phyloP scores from a whole-genome alignment of 2,888 invertebrate genomes.

The Dendrolimus houi region DNA sequence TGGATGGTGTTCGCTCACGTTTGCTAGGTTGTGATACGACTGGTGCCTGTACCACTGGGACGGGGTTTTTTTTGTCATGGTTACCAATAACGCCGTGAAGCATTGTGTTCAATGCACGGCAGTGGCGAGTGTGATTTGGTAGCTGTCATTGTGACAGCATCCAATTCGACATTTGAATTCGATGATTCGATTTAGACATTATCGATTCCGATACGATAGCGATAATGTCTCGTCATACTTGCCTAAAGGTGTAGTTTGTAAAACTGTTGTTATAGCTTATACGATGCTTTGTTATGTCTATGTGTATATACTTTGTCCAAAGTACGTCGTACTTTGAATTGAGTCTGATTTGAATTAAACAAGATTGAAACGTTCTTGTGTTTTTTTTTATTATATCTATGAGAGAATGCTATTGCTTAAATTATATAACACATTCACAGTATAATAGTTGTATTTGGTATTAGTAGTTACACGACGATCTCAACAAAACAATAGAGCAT shows the following conservation, averaged over 20 bases:
- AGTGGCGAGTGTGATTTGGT: not conserved
- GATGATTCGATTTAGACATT: not conserved
- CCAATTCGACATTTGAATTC: not conserved
- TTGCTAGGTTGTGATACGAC: slow-evolving; percentile 37
- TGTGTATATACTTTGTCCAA: slow-evolving; percentile 21
- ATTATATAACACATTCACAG: too few species aligned
- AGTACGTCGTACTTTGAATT: slow-evolving; percentile 45
- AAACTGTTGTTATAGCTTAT: slow-evolving; percentile 14
- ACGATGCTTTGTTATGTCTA: slow-evolving; percentile 53
- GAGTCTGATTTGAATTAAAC: slow-evolving; percentile 67
- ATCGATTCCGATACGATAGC: not conserved
- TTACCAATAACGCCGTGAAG: not conserved
- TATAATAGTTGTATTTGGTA: too few species aligned
- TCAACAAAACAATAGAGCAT: too few species aligned
- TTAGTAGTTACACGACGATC: too few species aligned
- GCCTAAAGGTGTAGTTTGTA: not conserved
- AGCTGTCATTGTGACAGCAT: not conserved
- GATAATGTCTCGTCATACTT: slow-evolving; percentile 3
- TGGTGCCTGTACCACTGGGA: not conserved
- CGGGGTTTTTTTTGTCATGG: not conserved
- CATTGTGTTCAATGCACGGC: not conserved
- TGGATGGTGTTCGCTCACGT: slow-evolving; percentile 41
- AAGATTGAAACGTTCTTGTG: slow-evolving; percentile 38
- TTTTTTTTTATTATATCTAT: slow-evolving; percentile 11
- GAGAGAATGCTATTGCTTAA: too few species aligned